Evolutionary conservation across 1,140 invertebrate genomes (phyloP).

Genomic region (Philopotamus ludificatus): DNA sequence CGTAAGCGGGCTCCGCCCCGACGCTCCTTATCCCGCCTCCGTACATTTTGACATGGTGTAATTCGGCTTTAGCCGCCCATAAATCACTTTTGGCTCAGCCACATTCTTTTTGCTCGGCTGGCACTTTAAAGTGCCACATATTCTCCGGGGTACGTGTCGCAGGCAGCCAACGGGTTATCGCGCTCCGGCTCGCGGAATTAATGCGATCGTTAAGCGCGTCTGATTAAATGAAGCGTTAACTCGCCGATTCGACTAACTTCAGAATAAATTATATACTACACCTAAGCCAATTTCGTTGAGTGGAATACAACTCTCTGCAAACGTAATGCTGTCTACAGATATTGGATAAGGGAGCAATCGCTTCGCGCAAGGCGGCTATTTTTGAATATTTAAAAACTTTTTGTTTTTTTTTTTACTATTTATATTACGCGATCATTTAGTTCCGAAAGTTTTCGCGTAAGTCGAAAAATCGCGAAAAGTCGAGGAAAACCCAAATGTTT

Average conservation of each 20-base stretch:
- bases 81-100: neutral
- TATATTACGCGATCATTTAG: too few relatives aligned
- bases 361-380: too few relatives aligned
- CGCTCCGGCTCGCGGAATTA: neutral
- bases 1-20: neutral
- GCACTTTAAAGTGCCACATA: conserved; percentile 13
- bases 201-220: conserved; percentile 2
- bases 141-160: neutral
- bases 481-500: too few relatives aligned
- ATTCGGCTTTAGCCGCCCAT: conserved; percentile 2
- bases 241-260: neutral
- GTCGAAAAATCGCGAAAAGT: too few relatives aligned
- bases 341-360: too few relatives aligned
- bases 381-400: too few relatives aligned
- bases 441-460: too few relatives aligned
- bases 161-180: neutral
- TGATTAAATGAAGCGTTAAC: neutral
- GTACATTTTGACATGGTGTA: conserved; percentile 3
- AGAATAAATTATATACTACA: too few relatives aligned
- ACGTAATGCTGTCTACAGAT: too few relatives aligned
- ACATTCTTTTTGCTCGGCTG: neutral
- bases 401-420: too few relatives aligned
- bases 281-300: too few relatives aligned
- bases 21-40: neutral
- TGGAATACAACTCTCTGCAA: too few relatives aligned